Evolutionary conservation across 2,888 invertebrate genomes (phyloP).

Genomic region (Metopia argyrocephala): DNA sequence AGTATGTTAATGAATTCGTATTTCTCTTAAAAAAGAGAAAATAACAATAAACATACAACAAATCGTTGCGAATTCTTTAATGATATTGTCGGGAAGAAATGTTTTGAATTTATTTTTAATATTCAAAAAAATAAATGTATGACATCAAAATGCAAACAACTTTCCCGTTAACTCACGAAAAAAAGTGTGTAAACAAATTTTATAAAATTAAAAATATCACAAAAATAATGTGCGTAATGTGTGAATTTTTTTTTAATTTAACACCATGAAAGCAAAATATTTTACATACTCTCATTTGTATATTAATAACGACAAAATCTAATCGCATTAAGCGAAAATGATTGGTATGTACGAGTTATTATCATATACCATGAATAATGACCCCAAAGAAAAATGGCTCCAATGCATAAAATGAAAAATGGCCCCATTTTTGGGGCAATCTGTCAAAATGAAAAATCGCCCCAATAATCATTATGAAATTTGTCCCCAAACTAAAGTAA

Average conservation of each 20-base stretch:
- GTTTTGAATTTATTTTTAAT: constrained; percentile 19
- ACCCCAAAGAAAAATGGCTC: too few relatives aligned
- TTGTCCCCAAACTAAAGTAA: too few relatives aligned
- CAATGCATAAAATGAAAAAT: too few relatives aligned
- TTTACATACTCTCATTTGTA: background rate
- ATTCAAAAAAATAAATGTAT: constrained; percentile 23
- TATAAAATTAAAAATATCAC: background rate
- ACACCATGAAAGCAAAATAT: constrained; percentile 1
- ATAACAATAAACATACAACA: constrained; percentile 6
- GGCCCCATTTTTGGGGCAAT: too few relatives aligned
- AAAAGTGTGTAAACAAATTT: background rate
- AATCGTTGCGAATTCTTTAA: constrained; percentile 9
- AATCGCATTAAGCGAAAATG: background rate
- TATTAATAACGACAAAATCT: background rate
- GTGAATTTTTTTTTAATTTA: constrained; percentile 16
- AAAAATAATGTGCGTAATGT: constrained; percentile 16
- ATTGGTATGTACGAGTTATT: too few relatives aligned
- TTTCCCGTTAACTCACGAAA: constrained; percentile 43
- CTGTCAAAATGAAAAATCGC: too few relatives aligned
- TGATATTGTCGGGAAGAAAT: background rate
- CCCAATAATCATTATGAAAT: too few relatives aligned
- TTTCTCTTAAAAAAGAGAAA: constrained; percentile 28
- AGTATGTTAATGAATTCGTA: constrained; percentile 37
- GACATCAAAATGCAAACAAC: constrained; percentile 53
- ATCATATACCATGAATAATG: too few relatives aligned